These are phyloP conservation scores for Branchinecta lynchi DNA, from an alignment of 1,140 invertebrate genomes.

Conservation along the genomic window DNA sequence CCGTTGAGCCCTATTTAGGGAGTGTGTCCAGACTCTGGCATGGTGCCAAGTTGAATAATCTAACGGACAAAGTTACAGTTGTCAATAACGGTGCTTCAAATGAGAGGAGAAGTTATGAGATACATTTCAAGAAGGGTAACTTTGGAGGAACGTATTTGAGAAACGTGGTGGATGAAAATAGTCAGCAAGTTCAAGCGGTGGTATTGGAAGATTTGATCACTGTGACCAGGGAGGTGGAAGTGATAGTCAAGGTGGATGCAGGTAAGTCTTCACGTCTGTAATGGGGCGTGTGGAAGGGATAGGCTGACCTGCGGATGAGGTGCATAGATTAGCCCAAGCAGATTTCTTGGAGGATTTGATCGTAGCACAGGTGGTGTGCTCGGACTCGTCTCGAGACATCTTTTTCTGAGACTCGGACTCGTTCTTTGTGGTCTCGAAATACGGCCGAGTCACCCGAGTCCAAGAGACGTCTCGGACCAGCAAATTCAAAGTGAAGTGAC, in stretches of 20 bases:
- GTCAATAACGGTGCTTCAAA: constrained; percentile 26
- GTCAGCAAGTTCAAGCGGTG: not conserved
- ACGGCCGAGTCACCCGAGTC: too few species aligned
- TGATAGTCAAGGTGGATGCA: not conserved
- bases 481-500: too few species aligned
- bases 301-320: too few species aligned
- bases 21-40: constrained; percentile 25
- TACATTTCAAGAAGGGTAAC: constrained; percentile 25
- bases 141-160: constrained; percentile 26
- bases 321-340: too few species aligned
- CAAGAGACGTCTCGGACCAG: too few species aligned
- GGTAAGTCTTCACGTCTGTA: not conserved
- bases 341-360: too few species aligned
- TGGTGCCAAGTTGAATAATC: constrained; percentile 23
- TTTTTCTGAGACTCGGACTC: too few species aligned
- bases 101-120: constrained; percentile 22
- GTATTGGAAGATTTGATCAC: not conserved
- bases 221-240: not conserved
- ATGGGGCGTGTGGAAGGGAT: not conserved
- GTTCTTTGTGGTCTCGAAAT: too few species aligned
- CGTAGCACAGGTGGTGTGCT: too few species aligned
- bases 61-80: constrained; percentile 23
- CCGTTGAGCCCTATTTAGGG: constrained; percentile 27
- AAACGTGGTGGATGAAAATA: constrained; percentile 17
- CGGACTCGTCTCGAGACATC: too few species aligned